These are phyloP conservation scores for Crocallis elinguaria DNA, from an alignment of 2,888 invertebrate species.

Conservation along the genomic window DNA sequence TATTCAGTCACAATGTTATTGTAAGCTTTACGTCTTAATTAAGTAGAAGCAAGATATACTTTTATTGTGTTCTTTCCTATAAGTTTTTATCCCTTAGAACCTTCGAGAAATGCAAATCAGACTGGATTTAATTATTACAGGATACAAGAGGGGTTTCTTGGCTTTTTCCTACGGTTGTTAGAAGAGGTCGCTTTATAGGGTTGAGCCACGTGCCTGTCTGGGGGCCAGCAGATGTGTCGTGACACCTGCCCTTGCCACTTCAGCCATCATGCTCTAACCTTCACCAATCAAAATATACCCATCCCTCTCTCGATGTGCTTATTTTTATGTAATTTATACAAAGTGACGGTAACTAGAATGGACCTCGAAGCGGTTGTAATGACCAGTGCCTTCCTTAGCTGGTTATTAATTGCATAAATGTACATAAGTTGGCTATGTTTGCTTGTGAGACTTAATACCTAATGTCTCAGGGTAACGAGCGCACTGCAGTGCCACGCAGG, in stretches of 20 bases:
- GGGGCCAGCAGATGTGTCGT: conserved; percentile 78
- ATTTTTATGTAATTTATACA: conserved; percentile 84
- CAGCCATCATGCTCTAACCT: conserved; percentile 70
- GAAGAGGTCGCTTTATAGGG: conserved; percentile 74
- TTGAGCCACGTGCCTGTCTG: conserved; percentile 78
- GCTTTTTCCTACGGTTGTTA: conserved; percentile 65
- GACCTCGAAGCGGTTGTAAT: conserved; percentile 77
- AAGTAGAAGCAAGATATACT: no score
- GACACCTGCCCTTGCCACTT: conserved; percentile 82
- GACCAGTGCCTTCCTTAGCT: conserved; percentile 62
- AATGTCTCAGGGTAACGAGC: no score
- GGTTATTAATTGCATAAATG: conserved; percentile 58
- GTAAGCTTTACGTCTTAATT: no score
- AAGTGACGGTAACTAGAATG: conserved; percentile 83
- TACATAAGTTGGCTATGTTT: conserved; percentile 7
- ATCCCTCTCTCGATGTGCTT: conserved; percentile 74
- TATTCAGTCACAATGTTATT: no score
- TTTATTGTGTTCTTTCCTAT: neutral
- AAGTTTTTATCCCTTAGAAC: conserved; percentile 7
- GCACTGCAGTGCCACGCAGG: no score
- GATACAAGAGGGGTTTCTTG: conserved; percentile 59
- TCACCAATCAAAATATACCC: conserved; percentile 54
- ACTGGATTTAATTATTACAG: conserved; percentile 51
- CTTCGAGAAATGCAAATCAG: conserved; percentile 37
- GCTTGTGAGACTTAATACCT: no score